A percentile compares a stretch with the other conserved stretches of the same genome.
Conservation (phyloP, 2,113 vertebrate species). For the Budorcas taxicolor region DNA sequence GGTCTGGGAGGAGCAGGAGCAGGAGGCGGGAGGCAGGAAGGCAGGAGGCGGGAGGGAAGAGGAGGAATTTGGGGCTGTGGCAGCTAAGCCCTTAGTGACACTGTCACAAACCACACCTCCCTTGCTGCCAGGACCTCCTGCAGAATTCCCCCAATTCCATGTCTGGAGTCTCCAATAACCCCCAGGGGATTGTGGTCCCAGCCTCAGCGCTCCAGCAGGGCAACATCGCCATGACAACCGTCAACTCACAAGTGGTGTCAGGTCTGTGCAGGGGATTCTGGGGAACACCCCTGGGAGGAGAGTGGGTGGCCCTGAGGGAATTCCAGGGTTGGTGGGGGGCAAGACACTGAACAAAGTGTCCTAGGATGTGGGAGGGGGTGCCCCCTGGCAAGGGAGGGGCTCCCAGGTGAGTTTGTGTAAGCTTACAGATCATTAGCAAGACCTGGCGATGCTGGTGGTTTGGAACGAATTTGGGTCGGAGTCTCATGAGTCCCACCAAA, state of each 20-base stretch:
- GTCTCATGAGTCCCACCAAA: neutral
- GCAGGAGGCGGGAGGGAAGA: neutral
- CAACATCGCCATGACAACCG: constrained; percentile 90
- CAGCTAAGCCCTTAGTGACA: neutral
- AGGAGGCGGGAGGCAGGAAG: neutral
- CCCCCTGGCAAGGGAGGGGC: neutral
- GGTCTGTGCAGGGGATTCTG: constrained; percentile 80
- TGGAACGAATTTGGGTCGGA: neutral
- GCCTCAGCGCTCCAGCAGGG: constrained; percentile 88
- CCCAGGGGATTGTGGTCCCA: constrained; percentile 92
- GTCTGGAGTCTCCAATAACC: constrained; percentile 90
- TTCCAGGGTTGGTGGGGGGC: neutral
- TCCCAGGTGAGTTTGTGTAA: neutral
- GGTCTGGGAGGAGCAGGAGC: neutral
- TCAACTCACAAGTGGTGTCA: constrained; percentile 92
- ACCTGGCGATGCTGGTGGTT: neutral
- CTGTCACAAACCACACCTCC: constrained; percentile 43
- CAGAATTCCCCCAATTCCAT: constrained; percentile 93
- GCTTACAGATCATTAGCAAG: neutral
- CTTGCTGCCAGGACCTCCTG: constrained; percentile 88
- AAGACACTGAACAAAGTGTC: neutral
- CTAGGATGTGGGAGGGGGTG: neutral
- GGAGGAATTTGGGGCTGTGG: neutral
- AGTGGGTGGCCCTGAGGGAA: neutral
- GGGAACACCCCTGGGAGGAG: constrained; percentile 4